Evolutionary conservation across 2,113 vertebrate genomes (phyloP), one percentile per base, ranked within the genome.

Genomic region (Heterotis niloticus): DNA sequence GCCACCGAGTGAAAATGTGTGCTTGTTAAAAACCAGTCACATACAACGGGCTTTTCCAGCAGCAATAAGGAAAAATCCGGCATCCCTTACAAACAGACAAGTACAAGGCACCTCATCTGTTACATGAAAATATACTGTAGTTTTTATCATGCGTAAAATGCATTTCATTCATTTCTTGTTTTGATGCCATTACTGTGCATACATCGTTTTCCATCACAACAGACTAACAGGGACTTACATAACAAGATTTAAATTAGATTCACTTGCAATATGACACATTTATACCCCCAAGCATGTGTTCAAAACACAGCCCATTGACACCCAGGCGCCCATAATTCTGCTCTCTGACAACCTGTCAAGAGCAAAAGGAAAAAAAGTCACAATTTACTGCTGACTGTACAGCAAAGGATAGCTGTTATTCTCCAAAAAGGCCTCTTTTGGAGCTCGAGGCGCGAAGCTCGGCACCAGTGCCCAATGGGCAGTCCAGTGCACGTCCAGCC

Each of bases 201-300:
- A 24, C 70, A 24, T 74, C 13, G 13, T 70, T 69, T 1, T 59
- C 54, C 73, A 67, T 54, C 77, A 70, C 59, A 78, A 70, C 54
- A 52, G 14, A 57, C 54, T 60, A 34, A 60, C 57, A 69, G 28
- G 64, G 16, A 67, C 54, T 23, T 70, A 28, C 51, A 66, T 70
- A 52, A 64, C 66, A 77, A 67, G 29, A 29, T 72, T 66, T 72
- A 64, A 71, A 68, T 72, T 64, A 77, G 57, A 62, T 11, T 17
- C 56, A 56, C 59, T 81, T 17, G 26, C 16, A 60, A 28, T 59
- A 12, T 65, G 79, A 76, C 51, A 78, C 52, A 78, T 78, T 24
- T 78, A 78, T 67, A 71, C 18, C 65, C 26, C 34, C 17, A 14
- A 78, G 64, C 76, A 78, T 57, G n/a, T 78, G 76, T 67, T 67